Conservation (phyloP, 2,888 invertebrate species). For the Cyclophora albipunctata region DNA sequence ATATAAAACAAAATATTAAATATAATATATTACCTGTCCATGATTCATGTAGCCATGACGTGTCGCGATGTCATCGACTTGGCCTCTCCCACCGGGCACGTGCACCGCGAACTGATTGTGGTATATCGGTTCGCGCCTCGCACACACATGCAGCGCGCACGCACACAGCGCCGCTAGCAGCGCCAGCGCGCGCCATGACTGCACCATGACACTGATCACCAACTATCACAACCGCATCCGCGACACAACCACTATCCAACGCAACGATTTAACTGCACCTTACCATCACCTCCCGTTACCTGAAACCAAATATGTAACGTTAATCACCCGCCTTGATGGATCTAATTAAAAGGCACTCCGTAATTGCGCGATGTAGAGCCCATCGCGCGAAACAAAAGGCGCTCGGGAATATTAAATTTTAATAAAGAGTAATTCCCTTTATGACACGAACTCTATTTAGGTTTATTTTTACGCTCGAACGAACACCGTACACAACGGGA, state of each 20-base stretch:
- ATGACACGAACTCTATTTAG: constrained; percentile 33
- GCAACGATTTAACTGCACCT: constrained; percentile 7
- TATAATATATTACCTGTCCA: constrained; percentile 82
- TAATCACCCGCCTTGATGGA: constrained; percentile 27
- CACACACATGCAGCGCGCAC: constrained; percentile 16
- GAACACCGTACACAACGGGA: constrained; percentile 44
- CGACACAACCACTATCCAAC: constrained; percentile 24
- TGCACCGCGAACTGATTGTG: constrained; percentile 90
- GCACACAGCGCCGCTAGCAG: constrained; percentile 38
- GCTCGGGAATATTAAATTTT: constrained; percentile 52
- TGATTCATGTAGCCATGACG: constrained; percentile 91
- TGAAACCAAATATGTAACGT: constrained; percentile 26
- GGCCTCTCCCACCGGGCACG: constrained; percentile 80
- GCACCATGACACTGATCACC: constrained; percentile 49
- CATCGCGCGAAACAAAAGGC: constrained; percentile 38
- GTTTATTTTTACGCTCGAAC: constrained; percentile 40
- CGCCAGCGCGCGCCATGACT: constrained; percentile 61
- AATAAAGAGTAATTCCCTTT: constrained; percentile 47
- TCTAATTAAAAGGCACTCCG: constrained; percentile 33
- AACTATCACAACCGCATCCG: constrained; percentile 46
- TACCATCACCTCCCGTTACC: constrained; percentile 42
- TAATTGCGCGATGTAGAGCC: constrained; percentile 35
- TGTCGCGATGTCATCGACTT: constrained; percentile 84
- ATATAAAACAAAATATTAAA: background rate
- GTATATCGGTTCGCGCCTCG: constrained; percentile 71